phyloP scores from a whole-genome alignment of 2,797 vertebrate species.

The Macrochelys suwanniensis region DNA sequence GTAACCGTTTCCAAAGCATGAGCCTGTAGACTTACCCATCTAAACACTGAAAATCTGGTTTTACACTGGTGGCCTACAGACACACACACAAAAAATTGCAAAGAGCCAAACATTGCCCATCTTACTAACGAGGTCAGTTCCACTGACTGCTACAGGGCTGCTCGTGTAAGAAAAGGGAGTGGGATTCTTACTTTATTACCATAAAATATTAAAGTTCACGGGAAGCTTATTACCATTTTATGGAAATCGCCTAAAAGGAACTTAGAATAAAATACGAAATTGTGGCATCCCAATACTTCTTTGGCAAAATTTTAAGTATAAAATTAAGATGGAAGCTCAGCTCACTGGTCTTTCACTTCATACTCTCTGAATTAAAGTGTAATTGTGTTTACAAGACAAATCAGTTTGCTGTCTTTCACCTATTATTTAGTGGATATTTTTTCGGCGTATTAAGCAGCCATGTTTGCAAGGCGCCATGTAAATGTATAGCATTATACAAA shows the following conservation, averaged over 20 bases:
- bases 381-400: neutral
- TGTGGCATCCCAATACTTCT: neutral
- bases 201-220: neutral
- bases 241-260: neutral
- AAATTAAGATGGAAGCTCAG: neutral
- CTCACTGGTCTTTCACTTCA: neutral
- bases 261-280: neutral
- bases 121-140: neutral
- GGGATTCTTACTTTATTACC: neutral
- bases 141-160: neutral
- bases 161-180: neutral
- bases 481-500: neutral
- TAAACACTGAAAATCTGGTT: neutral
- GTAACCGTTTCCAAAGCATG: neutral
- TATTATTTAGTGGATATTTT: neutral
- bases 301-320: neutral
- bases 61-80: neutral
- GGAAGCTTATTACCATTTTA: neutral
- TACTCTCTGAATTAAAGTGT: neutral
- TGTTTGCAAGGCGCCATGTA: neutral
- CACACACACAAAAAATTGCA: neutral
- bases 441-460: neutral
- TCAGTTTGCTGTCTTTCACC: constrained; percentile 7
- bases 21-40: neutral
- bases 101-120: neutral